Evolutionary conservation across 2,797 vertebrate species (phyloP).

Genomic region (Lagorchestes hirsutus): DNA sequence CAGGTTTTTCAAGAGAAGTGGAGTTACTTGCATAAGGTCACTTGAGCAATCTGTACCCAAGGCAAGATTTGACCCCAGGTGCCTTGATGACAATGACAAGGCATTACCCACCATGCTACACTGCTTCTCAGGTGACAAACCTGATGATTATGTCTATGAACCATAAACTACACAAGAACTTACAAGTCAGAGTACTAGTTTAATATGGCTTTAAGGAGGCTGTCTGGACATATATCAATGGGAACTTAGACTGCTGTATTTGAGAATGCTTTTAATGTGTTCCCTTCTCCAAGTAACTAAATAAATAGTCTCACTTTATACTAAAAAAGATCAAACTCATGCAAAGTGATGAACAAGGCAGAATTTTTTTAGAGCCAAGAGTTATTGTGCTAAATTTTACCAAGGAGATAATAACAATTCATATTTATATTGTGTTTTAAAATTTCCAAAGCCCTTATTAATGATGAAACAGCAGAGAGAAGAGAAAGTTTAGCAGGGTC

Average conservation of each 20-base stretch:
- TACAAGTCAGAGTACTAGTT: conserved; percentile 33
- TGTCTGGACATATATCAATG: not conserved
- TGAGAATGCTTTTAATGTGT: not conserved
- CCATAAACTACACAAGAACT: not conserved
- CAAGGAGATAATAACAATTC: not conserved
- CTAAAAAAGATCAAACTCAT: not conserved
- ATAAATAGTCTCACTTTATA: not conserved
- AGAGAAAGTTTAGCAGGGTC: not conserved
- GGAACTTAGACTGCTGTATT: not conserved
- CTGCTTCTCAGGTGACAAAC: too few relatives aligned
- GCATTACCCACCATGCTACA: too few relatives aligned
- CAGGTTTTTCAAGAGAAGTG: not conserved
- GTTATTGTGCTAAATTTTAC: not conserved
- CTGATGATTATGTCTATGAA: too few relatives aligned
- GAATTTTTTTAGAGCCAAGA: not conserved
- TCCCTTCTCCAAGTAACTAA: not conserved
- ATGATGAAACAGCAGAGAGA: not conserved
- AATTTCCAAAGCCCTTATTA: not conserved
- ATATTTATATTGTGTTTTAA: not conserved
- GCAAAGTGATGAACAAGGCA: not conserved
- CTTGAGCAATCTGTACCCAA: not conserved
- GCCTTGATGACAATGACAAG: not conserved
- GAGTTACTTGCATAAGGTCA: not conserved
- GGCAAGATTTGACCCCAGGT: not conserved
- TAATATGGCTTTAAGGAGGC: not conserved